Conservation (phyloP, 2,113 vertebrate genomes). For the Gadus macrocephalus region DNA sequence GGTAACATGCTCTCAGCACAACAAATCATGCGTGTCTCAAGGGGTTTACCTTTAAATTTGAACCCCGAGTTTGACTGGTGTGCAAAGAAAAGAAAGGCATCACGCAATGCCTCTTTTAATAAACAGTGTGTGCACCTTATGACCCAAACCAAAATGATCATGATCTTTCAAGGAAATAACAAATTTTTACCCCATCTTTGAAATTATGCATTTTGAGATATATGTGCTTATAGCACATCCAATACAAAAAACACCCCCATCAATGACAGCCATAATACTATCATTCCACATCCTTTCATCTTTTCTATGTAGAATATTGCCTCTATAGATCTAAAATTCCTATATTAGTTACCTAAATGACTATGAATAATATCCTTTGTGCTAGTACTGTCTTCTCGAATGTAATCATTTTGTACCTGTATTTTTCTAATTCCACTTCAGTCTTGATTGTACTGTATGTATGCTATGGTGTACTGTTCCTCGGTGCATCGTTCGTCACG, state of each 20-base stretch:
- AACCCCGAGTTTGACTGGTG: constrained; percentile 61
- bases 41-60: constrained; percentile 49
- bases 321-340: constrained; percentile 73
- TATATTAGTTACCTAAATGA: constrained; percentile 74
- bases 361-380: constrained; percentile 72
- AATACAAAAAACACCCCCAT: constrained; percentile 55
- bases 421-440: constrained; percentile 78
- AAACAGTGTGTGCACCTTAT: constrained; percentile 76
- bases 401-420: constrained; percentile 84
- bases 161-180: constrained; percentile 50
- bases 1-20: constrained; percentile 90
- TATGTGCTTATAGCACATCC: constrained; percentile 49
- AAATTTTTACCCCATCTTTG: constrained; percentile 52
- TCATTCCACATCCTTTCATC: constrained; percentile 44
- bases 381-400: constrained; percentile 81
- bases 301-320: constrained; percentile 75
- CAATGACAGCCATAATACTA: constrained; percentile 59
- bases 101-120: constrained; percentile 69
- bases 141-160: constrained; percentile 72
- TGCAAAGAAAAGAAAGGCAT: constrained; percentile 57
- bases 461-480: constrained; percentile 68
- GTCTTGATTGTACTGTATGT: constrained; percentile 75
- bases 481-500: constrained; percentile 62
- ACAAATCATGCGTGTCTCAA: constrained; percentile 76
- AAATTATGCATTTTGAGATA: constrained; percentile 60